Evolutionary conservation across 1,140 invertebrate species (phyloP).

Genomic region (Homalodisca vitripennis): DNA sequence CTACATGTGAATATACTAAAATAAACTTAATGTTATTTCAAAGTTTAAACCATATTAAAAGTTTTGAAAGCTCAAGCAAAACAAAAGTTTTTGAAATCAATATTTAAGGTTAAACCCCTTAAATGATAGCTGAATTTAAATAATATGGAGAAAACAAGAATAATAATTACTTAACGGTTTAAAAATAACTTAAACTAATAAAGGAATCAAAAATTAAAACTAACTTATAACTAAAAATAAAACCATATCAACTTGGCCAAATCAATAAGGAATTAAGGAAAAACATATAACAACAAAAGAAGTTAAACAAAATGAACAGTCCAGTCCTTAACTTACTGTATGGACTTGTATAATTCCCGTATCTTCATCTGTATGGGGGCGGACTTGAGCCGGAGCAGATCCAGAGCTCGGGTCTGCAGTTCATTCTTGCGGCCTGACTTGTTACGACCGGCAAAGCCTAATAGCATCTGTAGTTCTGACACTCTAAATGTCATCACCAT

Average conservation of each 20-base stretch:
- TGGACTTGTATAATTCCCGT: constrained; percentile 73
- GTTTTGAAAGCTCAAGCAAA: too few relatives aligned
- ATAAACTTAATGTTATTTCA: too few relatives aligned
- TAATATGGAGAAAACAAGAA: too few relatives aligned
- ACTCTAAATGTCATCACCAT: constrained; percentile 84
- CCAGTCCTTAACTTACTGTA: too few relatives aligned
- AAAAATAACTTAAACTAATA: constrained; percentile 44
- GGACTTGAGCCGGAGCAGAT: constrained; percentile 70
- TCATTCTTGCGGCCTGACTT: constrained; percentile 86
- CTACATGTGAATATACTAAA: too few relatives aligned
- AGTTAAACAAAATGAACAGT: too few relatives aligned
- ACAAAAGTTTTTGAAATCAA: too few relatives aligned
- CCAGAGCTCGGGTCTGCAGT: constrained; percentile 74
- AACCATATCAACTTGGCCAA: constrained; percentile 21
- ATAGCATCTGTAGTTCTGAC: constrained; percentile 79
- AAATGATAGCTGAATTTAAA: too few relatives aligned
- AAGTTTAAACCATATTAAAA: too few relatives aligned
- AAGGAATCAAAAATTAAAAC: constrained; percentile 34
- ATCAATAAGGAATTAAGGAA: not conserved
- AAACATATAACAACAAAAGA: not conserved
- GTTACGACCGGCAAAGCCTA: constrained; percentile 81
- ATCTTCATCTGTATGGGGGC: constrained; percentile 75
- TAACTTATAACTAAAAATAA: constrained; percentile 11
- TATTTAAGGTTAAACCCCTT: too few relatives aligned
- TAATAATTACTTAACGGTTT: too few relatives aligned